These are phyloP conservation scores for Ellobius talpinus DNA, from an alignment of 2,113 vertebrate species.

Conservation along the genomic window DNA sequence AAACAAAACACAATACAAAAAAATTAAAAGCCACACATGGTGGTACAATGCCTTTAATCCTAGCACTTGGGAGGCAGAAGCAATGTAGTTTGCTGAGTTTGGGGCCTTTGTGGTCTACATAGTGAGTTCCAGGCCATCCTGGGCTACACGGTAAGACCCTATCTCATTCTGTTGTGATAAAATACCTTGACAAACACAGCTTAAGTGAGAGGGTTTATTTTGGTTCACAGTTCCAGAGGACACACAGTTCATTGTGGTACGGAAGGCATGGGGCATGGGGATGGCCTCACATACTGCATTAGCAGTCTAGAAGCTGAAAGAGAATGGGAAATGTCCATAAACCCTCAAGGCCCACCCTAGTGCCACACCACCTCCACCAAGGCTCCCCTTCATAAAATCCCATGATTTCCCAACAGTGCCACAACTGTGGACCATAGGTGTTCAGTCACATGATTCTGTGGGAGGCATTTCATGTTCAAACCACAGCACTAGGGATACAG, in stretches of 20 bases:
- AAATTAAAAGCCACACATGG: neutral
- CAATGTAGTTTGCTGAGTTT: neutral
- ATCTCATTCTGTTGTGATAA: neutral
- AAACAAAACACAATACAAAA: too few species aligned
- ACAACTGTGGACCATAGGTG: neutral
- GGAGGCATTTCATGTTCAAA: neutral
- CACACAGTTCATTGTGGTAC: neutral
- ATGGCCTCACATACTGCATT: neutral
- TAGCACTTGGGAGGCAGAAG: neutral
- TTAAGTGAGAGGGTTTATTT: neutral
- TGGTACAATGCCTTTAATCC: neutral
- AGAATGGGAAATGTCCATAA: neutral
- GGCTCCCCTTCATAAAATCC: neutral
- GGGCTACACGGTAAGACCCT: neutral
- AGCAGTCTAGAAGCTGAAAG: neutral
- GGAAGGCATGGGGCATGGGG: neutral
- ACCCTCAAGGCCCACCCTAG: neutral
- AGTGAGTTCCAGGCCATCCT: neutral
- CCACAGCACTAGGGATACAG: neutral
- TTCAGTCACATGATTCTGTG: neutral
- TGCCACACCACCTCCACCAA: neutral
- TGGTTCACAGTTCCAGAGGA: neutral
- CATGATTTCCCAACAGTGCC: neutral
- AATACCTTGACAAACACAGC: neutral
- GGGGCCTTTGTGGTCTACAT: neutral